These are phyloP conservation scores for Cyrtodaria siliqua DNA, from an alignment of 2,888 invertebrate species.

Conservation along the genomic window DNA sequence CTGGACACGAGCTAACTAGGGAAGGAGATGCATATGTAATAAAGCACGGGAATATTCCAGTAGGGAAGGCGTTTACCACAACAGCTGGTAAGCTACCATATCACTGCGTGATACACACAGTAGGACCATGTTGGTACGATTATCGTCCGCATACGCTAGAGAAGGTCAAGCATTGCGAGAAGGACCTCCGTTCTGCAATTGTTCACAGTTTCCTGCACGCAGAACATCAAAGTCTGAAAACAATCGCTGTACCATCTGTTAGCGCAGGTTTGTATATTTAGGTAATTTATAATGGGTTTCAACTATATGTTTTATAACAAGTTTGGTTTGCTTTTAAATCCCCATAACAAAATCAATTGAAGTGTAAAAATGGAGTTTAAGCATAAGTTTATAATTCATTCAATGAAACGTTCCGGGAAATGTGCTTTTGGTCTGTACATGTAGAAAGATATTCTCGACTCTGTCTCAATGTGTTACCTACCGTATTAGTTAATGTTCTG, in stretches of 20 bases:
- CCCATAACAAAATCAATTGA: too few relatives aligned
- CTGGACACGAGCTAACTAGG: conserved; percentile 23
- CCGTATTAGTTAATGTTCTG: too few relatives aligned
- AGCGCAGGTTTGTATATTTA: conserved; percentile 51
- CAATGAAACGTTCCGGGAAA: too few relatives aligned
- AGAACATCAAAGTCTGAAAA: conserved; percentile 15
- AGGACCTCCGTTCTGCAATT: conserved; percentile 29
- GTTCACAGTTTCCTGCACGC: conserved; percentile 39
- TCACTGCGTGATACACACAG: conserved; percentile 52
- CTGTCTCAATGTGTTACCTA: too few relatives aligned
- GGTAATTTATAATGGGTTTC: too few relatives aligned
- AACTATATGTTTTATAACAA: too few relatives aligned
- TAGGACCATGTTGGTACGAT: conserved; percentile 56
- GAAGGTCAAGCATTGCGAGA: conserved; percentile 21
- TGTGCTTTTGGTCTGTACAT: too few relatives aligned
- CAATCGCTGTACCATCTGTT: conserved; percentile 53
- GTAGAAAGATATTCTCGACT: too few relatives aligned
- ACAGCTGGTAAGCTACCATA: conserved; percentile 50
- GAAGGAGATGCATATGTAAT: conserved; percentile 30
- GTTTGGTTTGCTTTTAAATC: too few relatives aligned
- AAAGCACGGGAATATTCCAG: conserved; percentile 19
- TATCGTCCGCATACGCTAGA: conserved; percentile 10
- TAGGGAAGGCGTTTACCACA: conserved; percentile 26
- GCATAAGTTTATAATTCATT: too few relatives aligned
- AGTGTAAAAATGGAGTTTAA: too few relatives aligned